Percentiles rank a stretch among this genome's conserved stretches.
These are phyloP conservation scores for Morpho achilles DNA, from an alignment of 2,888 invertebrate genomes.

Conservation along the genomic window DNA sequence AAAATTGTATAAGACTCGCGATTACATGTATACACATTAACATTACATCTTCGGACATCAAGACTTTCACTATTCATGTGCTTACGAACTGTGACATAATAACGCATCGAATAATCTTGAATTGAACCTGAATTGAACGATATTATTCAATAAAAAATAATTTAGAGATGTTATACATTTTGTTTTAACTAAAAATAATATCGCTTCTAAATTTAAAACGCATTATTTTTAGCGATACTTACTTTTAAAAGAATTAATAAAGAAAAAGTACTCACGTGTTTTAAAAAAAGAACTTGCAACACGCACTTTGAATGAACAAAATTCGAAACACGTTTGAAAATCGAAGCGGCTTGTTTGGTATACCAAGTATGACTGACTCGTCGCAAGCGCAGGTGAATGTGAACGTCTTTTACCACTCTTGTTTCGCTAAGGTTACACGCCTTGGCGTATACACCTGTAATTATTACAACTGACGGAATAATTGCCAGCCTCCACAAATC, in stretches of 20 bases:
- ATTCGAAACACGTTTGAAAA: constrained; percentile 41
- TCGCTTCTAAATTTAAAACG: too few species aligned
- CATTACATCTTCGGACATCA: constrained; percentile 20
- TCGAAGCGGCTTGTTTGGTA: constrained; percentile 47
- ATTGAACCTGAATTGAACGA: too few species aligned
- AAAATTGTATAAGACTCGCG: constrained; percentile 15
- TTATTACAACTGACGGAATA: constrained; percentile 37
- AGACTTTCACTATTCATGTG: constrained; percentile 28
- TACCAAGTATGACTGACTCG: constrained; percentile 61
- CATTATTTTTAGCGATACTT: background rate
- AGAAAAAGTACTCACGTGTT: constrained; percentile 26
- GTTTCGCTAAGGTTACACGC: constrained; percentile 53
- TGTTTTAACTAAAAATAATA: too few species aligned
- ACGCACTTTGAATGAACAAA: constrained; percentile 44
- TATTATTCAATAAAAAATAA: too few species aligned
- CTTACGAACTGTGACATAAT: constrained; percentile 26
- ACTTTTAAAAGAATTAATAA: background rate
- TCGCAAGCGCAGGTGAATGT: constrained; percentile 69
- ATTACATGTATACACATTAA: constrained; percentile 15
- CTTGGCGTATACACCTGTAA: constrained; percentile 43
- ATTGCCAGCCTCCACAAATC: constrained; percentile 46
- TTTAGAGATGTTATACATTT: too few species aligned
- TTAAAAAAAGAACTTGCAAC: constrained; percentile 42
- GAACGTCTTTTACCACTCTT: constrained; percentile 67
- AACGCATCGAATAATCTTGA: background rate